Conservation (phyloP, 2,113 vertebrate genomes). For the Gobiocypris rarus region DNA sequence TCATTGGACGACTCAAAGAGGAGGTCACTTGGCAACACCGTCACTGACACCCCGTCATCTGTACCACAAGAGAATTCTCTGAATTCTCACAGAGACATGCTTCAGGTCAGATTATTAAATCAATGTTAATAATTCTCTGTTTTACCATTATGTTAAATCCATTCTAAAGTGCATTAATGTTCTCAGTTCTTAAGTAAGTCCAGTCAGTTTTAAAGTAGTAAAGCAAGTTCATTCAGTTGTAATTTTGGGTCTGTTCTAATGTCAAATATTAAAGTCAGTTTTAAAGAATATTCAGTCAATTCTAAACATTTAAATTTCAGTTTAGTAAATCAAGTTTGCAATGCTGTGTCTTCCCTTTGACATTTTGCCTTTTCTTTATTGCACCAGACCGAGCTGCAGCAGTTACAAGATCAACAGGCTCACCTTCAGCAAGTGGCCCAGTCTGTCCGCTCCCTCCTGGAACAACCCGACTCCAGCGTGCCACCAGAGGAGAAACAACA, state of each 20-base stretch:
- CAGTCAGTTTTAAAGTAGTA: no score
- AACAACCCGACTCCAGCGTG: conserved; percentile 82
- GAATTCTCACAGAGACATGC: conserved; percentile 77
- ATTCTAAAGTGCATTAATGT: background rate
- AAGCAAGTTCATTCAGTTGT: no score
- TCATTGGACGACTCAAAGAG: conserved; percentile 60
- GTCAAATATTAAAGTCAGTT: no score
- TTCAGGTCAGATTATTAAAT: conserved; percentile 80
- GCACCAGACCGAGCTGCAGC: conserved; percentile 82
- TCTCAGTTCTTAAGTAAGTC: background rate
- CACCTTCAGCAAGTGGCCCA: conserved; percentile 86
- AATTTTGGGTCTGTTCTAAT: no score
- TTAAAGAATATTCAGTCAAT: no score
- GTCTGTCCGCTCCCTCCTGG: conserved; percentile 84
- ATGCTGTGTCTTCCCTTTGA: background rate
- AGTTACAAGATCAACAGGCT: conserved; percentile 91
- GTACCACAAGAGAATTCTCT: conserved; percentile 70
- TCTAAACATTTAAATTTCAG: no score
- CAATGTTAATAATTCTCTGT: background rate
- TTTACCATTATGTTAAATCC: background rate
- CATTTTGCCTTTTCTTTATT: background rate
- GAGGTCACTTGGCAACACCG: conserved; percentile 4
- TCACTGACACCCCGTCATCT: conserved; percentile 50
- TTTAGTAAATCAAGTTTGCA: no score
- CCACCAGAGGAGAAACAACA: conserved; percentile 75